Percentiles rank a stretch among this genome's conserved stretches.
These are phyloP conservation scores for Phylloscopus collybita DNA, from an alignment of 2,797 vertebrate species.

Conservation along the genomic window DNA sequence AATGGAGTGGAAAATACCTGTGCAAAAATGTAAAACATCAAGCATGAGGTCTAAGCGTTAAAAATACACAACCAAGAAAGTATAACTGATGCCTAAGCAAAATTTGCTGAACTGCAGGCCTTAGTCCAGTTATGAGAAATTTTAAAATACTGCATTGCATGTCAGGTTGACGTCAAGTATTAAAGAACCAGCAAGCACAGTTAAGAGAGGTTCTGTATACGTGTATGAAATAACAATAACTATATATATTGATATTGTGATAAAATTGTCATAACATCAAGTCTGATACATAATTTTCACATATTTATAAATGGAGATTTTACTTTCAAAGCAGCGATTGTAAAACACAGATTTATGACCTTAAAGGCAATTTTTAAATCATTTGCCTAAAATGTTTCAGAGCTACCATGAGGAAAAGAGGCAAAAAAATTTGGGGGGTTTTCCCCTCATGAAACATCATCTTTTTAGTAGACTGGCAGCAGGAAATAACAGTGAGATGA, in stretches of 20 bases:
- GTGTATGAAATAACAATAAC: not conserved
- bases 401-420: not conserved
- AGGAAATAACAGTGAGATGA: not conserved
- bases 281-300: not conserved
- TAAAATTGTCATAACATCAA: not conserved
- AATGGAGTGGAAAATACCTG: not conserved
- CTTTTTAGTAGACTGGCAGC: not conserved
- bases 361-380: not conserved
- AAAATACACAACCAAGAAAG: not conserved
- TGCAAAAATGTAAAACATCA: not conserved
- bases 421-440: not conserved
- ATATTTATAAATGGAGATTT: not conserved
- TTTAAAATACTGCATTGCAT: not conserved
- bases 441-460: not conserved
- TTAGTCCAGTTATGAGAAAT: not conserved
- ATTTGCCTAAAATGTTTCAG: not conserved
- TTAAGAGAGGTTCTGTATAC: not conserved
- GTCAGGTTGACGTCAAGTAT: not conserved
- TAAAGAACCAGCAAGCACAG: not conserved
- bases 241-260: not conserved
- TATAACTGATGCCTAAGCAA: not conserved
- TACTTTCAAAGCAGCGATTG: not conserved
- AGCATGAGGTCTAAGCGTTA: not conserved
- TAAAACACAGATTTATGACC: not conserved
- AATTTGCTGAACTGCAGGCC: not conserved